A percentile compares a stretch with the other conserved stretches of the same genome.
Evolutionary conservation across 2,888 invertebrate species (phyloP).

Genomic region (Himalopsyche japonica): DNA sequence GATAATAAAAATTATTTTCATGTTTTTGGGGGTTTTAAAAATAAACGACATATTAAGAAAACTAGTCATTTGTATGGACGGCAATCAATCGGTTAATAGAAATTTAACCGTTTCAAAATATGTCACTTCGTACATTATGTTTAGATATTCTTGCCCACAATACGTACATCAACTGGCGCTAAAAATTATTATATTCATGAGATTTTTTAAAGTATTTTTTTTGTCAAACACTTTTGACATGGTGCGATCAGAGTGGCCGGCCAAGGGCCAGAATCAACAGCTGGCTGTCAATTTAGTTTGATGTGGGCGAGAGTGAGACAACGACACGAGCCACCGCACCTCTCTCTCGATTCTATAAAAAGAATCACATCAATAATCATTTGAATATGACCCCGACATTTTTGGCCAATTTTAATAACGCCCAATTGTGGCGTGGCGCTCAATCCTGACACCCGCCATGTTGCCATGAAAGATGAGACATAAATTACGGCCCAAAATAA

Average conservation of each 20-base stretch:
- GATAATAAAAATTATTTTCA: too few species aligned
- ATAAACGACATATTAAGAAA: too few species aligned
- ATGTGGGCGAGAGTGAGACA: neutral
- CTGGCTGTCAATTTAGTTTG: neutral
- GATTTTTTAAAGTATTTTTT: too few species aligned
- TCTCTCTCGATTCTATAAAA: neutral
- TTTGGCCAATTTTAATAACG: neutral
- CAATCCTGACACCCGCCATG: neutral
- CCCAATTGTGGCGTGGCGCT: neutral
- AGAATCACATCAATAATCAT: neutral
- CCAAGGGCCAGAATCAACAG: neutral
- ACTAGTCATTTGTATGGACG: too few species aligned
- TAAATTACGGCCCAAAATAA: neutral
- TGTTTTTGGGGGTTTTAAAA: too few species aligned
- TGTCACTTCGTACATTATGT: too few species aligned
- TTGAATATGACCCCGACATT: conserved; percentile 1
- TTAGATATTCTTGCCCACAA: too few species aligned
- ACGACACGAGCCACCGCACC: neutral
- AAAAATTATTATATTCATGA: too few species aligned
- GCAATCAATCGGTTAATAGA: too few species aligned
- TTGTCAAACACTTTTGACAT: too few species aligned
- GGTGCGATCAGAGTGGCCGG: neutral
- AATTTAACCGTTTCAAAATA: too few species aligned
- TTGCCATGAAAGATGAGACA: neutral
- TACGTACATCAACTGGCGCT: too few species aligned